Conservation (phyloP, 2,113 vertebrate species). For the Rhabdomys dilectus region DNA sequence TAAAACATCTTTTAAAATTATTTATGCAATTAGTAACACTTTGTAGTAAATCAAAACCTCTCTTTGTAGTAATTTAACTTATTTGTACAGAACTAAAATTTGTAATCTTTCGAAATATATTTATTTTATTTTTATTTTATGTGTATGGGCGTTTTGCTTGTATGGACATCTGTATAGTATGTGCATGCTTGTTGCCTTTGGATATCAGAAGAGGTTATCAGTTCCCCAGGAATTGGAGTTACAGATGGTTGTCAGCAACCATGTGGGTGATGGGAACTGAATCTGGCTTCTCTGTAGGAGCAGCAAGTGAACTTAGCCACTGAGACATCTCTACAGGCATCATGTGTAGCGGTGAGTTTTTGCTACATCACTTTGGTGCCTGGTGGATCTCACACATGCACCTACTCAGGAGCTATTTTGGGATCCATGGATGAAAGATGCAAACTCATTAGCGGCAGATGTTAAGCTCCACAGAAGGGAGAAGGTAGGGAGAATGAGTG, state of each 20-base stretch:
- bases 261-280: background rate
- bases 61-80: slow-evolving; percentile 32
- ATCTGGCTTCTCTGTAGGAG: background rate
- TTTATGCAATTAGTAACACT: slow-evolving; percentile 24
- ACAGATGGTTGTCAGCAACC: background rate
- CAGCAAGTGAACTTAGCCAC: background rate
- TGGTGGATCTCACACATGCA: no score
- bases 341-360: no score
- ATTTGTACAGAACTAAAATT: slow-evolving; percentile 54
- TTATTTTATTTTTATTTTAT: background rate
- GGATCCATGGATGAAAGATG: no score
- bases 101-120: background rate
- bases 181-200: background rate
- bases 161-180: background rate
- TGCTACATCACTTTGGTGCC: background rate
- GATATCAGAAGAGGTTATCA: background rate
- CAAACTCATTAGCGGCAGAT: no score
- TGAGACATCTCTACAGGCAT: background rate
- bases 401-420: no score
- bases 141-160: background rate
- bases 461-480: no score
- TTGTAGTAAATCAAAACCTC: slow-evolving; percentile 49
- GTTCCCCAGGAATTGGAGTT: background rate
- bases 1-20: no score
- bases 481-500: no score